Percentiles rank a stretch among this genome's conserved stretches.
These are phyloP conservation scores for Omphaloscelis lunosa DNA, from an alignment of 2,888 invertebrate species.

Conservation along the genomic window DNA sequence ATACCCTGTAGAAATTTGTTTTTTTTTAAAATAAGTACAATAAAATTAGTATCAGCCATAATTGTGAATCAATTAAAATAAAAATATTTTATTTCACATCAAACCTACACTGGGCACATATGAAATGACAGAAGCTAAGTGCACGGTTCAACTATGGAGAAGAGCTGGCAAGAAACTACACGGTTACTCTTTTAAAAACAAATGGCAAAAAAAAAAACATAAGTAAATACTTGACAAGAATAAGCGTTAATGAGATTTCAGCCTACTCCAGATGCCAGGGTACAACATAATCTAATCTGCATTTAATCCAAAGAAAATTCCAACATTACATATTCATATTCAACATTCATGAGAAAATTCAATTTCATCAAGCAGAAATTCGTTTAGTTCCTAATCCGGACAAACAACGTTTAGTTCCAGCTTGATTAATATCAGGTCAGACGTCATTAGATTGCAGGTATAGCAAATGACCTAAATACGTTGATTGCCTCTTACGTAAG, in stretches of 20 bases:
- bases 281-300: constrained; percentile 24
- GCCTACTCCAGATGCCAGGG: not conserved
- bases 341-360: constrained; percentile 34
- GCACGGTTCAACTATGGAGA: too few relatives aligned
- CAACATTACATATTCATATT: constrained; percentile 35
- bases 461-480: constrained; percentile 39
- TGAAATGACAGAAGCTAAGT: too few relatives aligned
- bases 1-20: too few relatives aligned
- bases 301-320: constrained; percentile 25
- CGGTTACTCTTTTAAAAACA: too few relatives aligned
- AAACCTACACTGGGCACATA: too few relatives aligned
- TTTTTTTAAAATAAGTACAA: too few relatives aligned
- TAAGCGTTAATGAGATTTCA: not conserved
- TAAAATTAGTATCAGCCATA: too few relatives aligned
- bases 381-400: constrained; percentile 27
- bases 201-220: not conserved
- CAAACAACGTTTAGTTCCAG: constrained; percentile 22
- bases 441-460: constrained; percentile 39
- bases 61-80: too few relatives aligned
- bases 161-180: too few relatives aligned
- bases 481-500: constrained; percentile 44
- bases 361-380: constrained; percentile 33
- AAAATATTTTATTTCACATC: too few relatives aligned
- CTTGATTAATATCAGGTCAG: constrained; percentile 47
- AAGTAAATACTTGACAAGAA: not conserved